phyloP scores from a whole-genome alignment of 2,797 vertebrate genomes.

The Falco rusticolus region DNA sequence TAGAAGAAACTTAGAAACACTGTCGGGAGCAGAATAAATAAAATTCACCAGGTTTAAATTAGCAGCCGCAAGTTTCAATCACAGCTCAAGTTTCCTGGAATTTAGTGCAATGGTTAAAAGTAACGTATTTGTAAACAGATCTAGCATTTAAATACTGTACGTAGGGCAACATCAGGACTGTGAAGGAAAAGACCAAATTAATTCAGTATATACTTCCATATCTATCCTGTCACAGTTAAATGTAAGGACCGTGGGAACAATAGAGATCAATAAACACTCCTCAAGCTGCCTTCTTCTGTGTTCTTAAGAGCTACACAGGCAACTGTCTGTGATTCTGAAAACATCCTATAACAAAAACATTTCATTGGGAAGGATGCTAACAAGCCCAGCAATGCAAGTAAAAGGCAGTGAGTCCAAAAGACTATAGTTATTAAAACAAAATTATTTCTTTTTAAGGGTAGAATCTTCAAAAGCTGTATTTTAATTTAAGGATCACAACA shows the following conservation, averaged over 20 bases:
- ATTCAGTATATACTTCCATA: neutral
- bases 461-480: neutral
- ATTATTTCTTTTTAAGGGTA: too few species aligned
- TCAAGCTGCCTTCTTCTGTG: neutral
- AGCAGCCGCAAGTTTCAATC: neutral
- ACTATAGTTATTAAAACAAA: neutral
- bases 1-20: neutral
- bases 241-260: neutral
- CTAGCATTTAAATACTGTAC: neutral
- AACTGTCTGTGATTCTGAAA: neutral
- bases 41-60: neutral
- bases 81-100: neutral
- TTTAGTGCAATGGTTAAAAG: neutral
- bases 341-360: neutral
- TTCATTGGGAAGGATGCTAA: neutral
- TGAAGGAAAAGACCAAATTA: neutral
- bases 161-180: neutral
- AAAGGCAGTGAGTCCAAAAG: neutral
- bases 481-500: neutral
- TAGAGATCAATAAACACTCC: neutral
- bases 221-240: neutral
- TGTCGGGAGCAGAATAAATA: neutral
- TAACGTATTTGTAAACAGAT: neutral
- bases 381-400: neutral
- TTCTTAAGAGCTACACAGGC: neutral